Evolutionary conservation across 1,140 invertebrate species (phyloP).

Genomic region (Trinorchestia longiramus): DNA sequence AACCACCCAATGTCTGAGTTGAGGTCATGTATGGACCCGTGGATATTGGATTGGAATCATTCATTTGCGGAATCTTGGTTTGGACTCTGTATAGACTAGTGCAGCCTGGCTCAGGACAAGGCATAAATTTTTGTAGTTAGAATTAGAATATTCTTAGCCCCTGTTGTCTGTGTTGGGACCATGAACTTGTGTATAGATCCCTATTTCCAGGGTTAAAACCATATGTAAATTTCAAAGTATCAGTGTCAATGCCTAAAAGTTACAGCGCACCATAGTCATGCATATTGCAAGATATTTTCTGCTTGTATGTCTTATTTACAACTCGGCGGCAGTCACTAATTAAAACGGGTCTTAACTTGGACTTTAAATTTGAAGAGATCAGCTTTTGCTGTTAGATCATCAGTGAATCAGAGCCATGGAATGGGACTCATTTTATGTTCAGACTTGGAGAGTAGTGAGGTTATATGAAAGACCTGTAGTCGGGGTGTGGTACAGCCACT

Average conservation of each 20-base stretch:
- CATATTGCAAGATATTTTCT: neutral
- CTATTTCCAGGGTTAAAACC: neutral
- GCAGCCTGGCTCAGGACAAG: too few relatives aligned
- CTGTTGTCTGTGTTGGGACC: neutral
- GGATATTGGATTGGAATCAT: neutral
- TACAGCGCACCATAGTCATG: neutral
- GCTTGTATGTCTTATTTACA: neutral
- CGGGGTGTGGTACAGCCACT: too few relatives aligned
- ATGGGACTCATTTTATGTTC: too few relatives aligned
- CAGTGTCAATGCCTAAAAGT: neutral
- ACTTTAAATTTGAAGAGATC: too few relatives aligned
- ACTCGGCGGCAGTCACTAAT: neutral
- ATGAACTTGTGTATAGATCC: neutral
- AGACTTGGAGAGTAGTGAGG: too few relatives aligned
- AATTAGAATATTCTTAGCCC: too few relatives aligned
- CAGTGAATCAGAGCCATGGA: too few relatives aligned
- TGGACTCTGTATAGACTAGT: neutral
- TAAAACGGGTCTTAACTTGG: neutral
- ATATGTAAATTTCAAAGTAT: neutral
- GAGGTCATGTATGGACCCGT: too few relatives aligned
- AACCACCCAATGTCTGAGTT: too few relatives aligned
- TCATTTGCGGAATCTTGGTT: neutral
- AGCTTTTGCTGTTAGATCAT: too few relatives aligned
- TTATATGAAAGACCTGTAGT: too few relatives aligned
- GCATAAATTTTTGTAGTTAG: too few relatives aligned